phyloP scores from a whole-genome alignment of 2,113 vertebrate genomes.

The Nothobranchius kuhntae region DNA sequence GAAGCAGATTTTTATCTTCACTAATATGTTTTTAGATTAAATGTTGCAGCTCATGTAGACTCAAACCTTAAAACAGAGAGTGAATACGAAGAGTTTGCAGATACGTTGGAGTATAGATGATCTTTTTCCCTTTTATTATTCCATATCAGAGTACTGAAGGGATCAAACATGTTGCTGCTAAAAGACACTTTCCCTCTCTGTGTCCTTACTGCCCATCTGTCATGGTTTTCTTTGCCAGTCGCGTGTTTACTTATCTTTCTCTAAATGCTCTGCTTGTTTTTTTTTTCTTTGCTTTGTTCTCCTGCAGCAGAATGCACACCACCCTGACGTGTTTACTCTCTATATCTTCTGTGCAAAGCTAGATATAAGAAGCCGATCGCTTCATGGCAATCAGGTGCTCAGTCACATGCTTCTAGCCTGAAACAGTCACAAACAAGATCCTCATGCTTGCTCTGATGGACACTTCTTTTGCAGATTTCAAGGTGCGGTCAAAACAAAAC shows the following conservation, averaged over 20 bases:
- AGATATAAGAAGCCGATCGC: constrained; percentile 22
- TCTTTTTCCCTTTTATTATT: background rate
- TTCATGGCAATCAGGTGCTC: constrained; percentile 17
- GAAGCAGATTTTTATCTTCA: constrained; percentile 15
- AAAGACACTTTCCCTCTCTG: constrained; percentile 12
- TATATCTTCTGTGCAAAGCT: constrained; percentile 34
- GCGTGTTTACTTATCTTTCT: constrained; percentile 42
- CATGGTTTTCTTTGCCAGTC: constrained; percentile 28
- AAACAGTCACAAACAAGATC: constrained; percentile 9
- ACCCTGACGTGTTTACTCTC: constrained; percentile 34
- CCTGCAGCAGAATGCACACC: constrained; percentile 10
- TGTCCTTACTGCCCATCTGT: constrained; percentile 33
- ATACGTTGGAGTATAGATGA: constrained; percentile 9
- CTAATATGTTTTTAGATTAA: constrained; percentile 13
- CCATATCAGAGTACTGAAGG: constrained; percentile 15
- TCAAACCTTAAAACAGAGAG: background rate
- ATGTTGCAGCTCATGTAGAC: background rate
- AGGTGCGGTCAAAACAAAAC: too few species aligned
- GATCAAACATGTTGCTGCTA: constrained; percentile 11
- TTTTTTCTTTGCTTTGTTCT: constrained; percentile 24
- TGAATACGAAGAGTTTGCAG: background rate
- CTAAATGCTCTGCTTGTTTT: constrained; percentile 34
- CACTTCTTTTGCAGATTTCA: too few species aligned
- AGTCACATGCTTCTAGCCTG: constrained; percentile 3
- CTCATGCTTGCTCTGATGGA: background rate